These are phyloP conservation scores for Patella ulyssiponensis DNA, from an alignment of 2,888 invertebrate genomes.

Conservation along the genomic window DNA sequence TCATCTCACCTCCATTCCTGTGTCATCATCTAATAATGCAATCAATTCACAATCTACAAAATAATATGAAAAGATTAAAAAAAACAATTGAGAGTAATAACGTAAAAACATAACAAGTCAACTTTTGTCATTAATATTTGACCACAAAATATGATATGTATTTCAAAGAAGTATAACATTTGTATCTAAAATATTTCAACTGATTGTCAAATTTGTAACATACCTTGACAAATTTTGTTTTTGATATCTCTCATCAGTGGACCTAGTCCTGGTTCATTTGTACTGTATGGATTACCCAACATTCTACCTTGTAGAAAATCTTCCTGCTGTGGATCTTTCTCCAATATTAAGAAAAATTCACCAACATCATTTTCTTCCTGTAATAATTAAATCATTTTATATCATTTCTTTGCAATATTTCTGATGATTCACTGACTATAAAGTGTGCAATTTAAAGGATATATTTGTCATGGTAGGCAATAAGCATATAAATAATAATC, in stretches of 20 bases:
- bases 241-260: conserved; percentile 98
- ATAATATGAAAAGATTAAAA: not conserved
- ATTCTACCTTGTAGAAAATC: conserved; percentile 98
- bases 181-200: not conserved
- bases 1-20: conserved; percentile 80
- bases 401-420: no score
- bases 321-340: conserved; percentile 99
- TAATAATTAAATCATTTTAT: no score
- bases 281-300: conserved; percentile 98
- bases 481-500: no score
- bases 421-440: no score
- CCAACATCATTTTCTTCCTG: conserved; percentile 94
- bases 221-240: conserved; percentile 85
- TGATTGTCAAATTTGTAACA: conserved; percentile 4
- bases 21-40: conserved; percentile 97
- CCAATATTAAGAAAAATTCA: conserved; percentile 95
- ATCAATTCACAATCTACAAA: conserved; percentile 91
- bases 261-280: conserved; percentile 92
- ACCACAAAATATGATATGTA: not conserved
- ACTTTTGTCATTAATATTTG: conserved; percentile 6
- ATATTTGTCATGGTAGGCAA: no score
- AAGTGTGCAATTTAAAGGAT: no score
- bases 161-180: not conserved
- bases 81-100: no score
- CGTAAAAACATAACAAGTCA: not conserved